Conservation (phyloP, 2,888 invertebrate species). For the Pheosia tremula region DNA sequence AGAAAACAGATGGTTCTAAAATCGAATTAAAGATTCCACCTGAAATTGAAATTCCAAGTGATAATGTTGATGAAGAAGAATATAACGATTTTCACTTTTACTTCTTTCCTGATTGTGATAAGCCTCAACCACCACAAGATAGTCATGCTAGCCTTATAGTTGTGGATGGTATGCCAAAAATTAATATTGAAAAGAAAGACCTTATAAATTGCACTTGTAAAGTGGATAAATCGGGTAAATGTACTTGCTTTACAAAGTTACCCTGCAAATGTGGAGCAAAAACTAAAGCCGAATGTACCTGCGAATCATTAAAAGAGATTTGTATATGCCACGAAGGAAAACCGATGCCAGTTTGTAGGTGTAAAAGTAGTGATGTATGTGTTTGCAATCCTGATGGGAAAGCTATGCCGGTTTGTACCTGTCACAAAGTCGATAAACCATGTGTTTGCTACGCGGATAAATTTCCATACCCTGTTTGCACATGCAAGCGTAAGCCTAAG, state of each 20-base stretch:
- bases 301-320: conserved; percentile 53
- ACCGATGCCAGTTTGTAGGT: conserved; percentile 58
- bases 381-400: conserved; percentile 60
- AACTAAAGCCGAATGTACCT: conserved; percentile 58
- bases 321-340: conserved; percentile 62
- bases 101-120: conserved; percentile 74
- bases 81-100: conserved; percentile 72
- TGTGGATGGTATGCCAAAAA: conserved; percentile 66
- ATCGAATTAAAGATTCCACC: conserved; percentile 48
- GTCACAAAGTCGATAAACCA: conserved; percentile 63
- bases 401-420: conserved; percentile 58
- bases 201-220: conserved; percentile 57
- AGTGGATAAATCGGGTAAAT: conserved; percentile 55
- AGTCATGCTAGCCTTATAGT: conserved; percentile 64
- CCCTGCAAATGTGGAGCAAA: conserved; percentile 72
- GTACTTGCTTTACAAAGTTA: conserved; percentile 59
- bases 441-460: conserved; percentile 63
- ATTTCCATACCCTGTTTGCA: conserved; percentile 64
- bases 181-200: conserved; percentile 52
- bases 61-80: conserved; percentile 53
- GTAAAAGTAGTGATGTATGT: conserved; percentile 58
- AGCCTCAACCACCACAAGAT: conserved; percentile 47
- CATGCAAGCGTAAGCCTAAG: conserved; percentile 59
- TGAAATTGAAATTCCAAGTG: conserved; percentile 37
- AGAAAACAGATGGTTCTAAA: conserved; percentile 43